A percentile compares a stretch with the other conserved stretches of the same genome.
Conservation (phyloP, 2,888 invertebrate species). For the Sarcophaga subvicina region DNA sequence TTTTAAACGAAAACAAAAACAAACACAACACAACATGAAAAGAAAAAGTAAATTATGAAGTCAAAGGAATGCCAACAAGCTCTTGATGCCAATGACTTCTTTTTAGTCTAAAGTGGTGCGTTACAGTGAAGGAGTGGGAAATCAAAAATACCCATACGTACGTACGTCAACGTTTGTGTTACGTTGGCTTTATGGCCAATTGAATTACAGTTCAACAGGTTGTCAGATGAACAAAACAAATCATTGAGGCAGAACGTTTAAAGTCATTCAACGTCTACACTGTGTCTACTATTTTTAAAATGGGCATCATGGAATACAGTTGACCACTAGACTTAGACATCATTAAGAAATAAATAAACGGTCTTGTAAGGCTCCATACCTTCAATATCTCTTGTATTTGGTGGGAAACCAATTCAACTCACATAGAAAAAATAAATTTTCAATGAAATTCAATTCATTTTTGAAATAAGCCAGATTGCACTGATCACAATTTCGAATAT, state of each 20-base stretch:
- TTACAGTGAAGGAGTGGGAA: too few species aligned
- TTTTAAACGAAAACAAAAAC: too few species aligned
- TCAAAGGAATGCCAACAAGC: constrained; percentile 24
- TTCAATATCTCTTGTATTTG: too few species aligned
- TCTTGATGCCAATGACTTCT: constrained; percentile 35
- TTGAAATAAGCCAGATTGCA: too few species aligned
- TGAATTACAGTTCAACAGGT: constrained; percentile 37
- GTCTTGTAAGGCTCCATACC: neutral
- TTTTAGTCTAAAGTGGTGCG: neutral
- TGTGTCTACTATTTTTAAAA: neutral
- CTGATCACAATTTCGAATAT: too few species aligned
- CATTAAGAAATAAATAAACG: neutral
- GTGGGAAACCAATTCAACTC: too few species aligned
- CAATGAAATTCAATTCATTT: too few species aligned
- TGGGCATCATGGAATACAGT: neutral
- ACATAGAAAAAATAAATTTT: too few species aligned
- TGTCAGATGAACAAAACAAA: neutral
- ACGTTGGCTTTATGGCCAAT: neutral
- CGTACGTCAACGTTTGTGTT: neutral
- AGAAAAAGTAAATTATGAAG: neutral
- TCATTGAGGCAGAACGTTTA: neutral
- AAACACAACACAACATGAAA: neutral
- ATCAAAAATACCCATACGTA: neutral
- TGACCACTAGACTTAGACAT: neutral
- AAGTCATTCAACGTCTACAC: neutral